phyloP scores from a whole-genome alignment of 2,113 vertebrate genomes.

The Boulengeromyrus knoepffleri region DNA sequence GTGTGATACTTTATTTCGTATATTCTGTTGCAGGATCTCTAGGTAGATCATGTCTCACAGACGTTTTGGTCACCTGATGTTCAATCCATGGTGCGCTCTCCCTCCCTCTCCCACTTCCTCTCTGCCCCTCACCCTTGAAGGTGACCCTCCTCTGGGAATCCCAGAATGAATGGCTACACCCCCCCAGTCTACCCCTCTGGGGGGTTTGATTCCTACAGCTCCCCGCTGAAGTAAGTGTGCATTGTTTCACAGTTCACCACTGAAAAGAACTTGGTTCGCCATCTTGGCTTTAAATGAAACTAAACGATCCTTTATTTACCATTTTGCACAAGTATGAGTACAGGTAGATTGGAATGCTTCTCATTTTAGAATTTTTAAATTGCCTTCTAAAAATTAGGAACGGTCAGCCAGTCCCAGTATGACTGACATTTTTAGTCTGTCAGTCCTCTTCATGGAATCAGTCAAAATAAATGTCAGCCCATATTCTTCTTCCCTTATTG shows the following conservation, averaged over 20 bases:
- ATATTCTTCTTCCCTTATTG: not conserved
- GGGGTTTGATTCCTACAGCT: slow-evolving; percentile 40
- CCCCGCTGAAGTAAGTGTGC: slow-evolving; percentile 52
- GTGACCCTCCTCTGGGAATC: slow-evolving; percentile 35
- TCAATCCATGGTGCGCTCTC: not conserved
- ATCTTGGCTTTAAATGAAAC: not conserved
- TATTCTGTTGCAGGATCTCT: not conserved
- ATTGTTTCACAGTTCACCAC: too few relatives aligned
- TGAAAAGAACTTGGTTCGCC: not conserved
- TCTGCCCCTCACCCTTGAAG: slow-evolving; percentile 22
- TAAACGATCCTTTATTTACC: not conserved
- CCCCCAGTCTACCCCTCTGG: slow-evolving; percentile 41
- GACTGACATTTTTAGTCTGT: not conserved
- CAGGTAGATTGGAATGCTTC: not conserved
- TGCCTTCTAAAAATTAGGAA: not conserved
- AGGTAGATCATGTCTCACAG: not conserved
- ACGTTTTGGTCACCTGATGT: not conserved
- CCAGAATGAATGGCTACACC: slow-evolving; percentile 55
- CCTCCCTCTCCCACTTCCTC: not conserved
- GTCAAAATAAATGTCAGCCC: not conserved
- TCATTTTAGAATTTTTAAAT: not conserved
- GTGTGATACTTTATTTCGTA: not conserved
- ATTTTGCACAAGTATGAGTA: not conserved
- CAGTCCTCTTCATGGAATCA: not conserved
- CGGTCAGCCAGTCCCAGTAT: not conserved